These are phyloP conservation scores for Hydractinia echinata DNA, from an alignment of 30 jellyfish, hydroid and myxozoan genomes.

Conservation along the genomic window DNA sequence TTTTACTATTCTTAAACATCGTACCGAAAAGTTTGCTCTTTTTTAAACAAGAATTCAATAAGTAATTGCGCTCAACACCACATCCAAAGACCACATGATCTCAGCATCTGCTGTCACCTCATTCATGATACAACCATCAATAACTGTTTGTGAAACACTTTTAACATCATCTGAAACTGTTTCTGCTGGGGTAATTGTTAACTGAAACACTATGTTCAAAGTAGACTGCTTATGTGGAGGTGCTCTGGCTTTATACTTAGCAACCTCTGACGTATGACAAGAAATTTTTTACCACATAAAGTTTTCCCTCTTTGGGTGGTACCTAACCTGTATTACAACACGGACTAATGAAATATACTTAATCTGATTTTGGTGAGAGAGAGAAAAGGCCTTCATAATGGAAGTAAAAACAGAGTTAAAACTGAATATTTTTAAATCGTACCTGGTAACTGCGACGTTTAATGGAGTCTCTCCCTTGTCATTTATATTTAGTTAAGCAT, in stretches of 20 bases:
- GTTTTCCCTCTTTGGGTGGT: no score
- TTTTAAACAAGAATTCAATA: not conserved
- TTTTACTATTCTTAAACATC: not conserved
- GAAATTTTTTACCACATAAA: not conserved
- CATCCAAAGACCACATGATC: conserved; percentile 7
- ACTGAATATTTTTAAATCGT: no score
- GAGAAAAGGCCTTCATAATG: no score
- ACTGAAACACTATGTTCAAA: not conserved
- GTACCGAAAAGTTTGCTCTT: not conserved
- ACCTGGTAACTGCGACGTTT: no score
- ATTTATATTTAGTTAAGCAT: no score
- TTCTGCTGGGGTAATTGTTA: not conserved
- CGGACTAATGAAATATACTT: no score
- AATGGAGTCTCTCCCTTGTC: no score
- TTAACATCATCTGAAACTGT: not conserved
- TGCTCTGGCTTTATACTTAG: not conserved
- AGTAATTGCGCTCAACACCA: no score
- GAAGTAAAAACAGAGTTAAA: no score
- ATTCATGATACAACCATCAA: not conserved
- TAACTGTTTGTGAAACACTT: not conserved
- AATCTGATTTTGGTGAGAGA: no score
- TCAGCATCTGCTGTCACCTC: not conserved
- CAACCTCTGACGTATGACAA: not conserved
- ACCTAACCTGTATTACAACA: no score
- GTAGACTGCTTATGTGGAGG: no score